These are phyloP conservation scores for Erinaceus europaeus DNA, from an alignment of 2,113 vertebrate species.

Conservation along the genomic window DNA sequence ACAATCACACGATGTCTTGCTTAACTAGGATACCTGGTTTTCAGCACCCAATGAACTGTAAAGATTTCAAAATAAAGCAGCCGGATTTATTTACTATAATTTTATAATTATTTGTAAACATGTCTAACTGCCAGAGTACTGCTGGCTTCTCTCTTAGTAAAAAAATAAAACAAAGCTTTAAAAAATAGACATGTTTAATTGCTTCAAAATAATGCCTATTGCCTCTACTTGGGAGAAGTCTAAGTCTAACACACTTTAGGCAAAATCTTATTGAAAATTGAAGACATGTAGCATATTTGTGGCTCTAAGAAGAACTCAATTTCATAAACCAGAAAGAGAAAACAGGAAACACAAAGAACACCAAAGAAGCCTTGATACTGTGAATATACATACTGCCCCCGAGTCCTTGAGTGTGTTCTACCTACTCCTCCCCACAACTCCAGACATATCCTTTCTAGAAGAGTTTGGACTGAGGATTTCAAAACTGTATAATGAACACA, in stretches of 20 bases:
- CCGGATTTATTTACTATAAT: not conserved
- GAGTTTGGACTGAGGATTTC: not conserved
- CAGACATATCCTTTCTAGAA: not conserved
- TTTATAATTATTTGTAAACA: too few species aligned
- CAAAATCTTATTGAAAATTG: not conserved
- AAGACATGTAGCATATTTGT: not conserved
- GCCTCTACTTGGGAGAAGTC: not conserved
- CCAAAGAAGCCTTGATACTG: too few species aligned
- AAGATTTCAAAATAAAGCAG: constrained; percentile 15
- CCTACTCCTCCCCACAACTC: too few species aligned
- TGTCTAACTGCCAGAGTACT: too few species aligned
- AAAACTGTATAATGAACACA: not conserved
- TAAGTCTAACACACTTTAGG: not conserved
- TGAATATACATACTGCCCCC: not conserved
- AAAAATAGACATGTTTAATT: constrained; percentile 5
- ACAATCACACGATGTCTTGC: not conserved
- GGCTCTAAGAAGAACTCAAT: not conserved
- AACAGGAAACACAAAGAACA: not conserved
- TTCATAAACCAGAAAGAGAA: not conserved
- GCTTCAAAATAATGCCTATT: constrained; percentile 13
- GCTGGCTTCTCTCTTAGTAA: too few species aligned
- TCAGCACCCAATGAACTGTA: not conserved
- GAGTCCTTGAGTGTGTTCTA: not conserved
- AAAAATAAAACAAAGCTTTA: too few species aligned
- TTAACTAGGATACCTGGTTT: not conserved